Conservation (phyloP, 1,140 invertebrate species). For the Leptoteleia sp. region DNA sequence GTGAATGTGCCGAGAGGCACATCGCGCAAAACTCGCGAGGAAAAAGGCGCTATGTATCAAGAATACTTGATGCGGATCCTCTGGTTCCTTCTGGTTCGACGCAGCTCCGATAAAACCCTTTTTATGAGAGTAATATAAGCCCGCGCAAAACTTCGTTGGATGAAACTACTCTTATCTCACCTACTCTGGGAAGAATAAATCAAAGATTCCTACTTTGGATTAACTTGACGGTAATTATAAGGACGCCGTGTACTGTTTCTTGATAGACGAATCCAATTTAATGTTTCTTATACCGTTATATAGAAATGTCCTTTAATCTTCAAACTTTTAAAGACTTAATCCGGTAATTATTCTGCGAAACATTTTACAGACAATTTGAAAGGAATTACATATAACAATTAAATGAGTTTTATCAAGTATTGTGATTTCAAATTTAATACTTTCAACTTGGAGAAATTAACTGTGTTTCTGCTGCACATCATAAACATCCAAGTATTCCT, state of each 20-base stretch:
- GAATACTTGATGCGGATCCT: conserved; percentile 53
- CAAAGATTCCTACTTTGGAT: conserved; percentile 27
- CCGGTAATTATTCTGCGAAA: too few relatives aligned
- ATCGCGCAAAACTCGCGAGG: conserved; percentile 33
- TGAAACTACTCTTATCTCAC: conserved; percentile 49
- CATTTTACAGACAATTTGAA: too few relatives aligned
- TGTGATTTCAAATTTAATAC: too few relatives aligned
- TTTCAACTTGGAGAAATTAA: too few relatives aligned
- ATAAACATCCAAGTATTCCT: too few relatives aligned
- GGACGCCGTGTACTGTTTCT: conserved; percentile 2
- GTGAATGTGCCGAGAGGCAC: conserved; percentile 23
- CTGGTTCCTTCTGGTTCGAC: conserved; percentile 37
- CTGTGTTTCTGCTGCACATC: too few relatives aligned
- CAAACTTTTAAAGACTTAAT: too few relatives aligned
- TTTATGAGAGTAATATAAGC: conserved; percentile 55
- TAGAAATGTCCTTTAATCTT: too few relatives aligned
- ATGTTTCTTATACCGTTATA: too few relatives aligned
- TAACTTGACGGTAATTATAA: conserved; percentile 35
- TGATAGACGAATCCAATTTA: background rate
- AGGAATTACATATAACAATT: too few relatives aligned
- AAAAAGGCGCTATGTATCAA: conserved; percentile 46
- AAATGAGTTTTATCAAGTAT: too few relatives aligned
- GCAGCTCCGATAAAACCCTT: conserved; percentile 44
- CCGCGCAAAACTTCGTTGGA: conserved; percentile 32
- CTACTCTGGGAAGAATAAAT: conserved; percentile 36